Conservation (phyloP, 1,140 invertebrate species). For the silkworm (Bombyx mori) region ASM3026992v2 NC_085109.1:10921001-10921500, state of each 20-base stretch:
- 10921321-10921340: slow-evolving; percentile 8
- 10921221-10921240: slow-evolving; percentile 20
- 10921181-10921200: slow-evolving; percentile 40
- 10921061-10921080: no score
- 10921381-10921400: slow-evolving; percentile 39
- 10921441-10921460: slow-evolving; percentile 31
- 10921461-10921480: slow-evolving; percentile 39
- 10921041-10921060: no score
- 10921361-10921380: slow-evolving; percentile 50
- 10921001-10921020: no score
- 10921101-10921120: no score
- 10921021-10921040: no score
- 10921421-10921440: neutral
- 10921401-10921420: neutral
- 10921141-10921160: neutral
- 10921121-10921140: no score
- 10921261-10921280: slow-evolving; percentile 51
- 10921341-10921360: slow-evolving; percentile 56
- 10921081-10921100: no score
- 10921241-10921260: slow-evolving; percentile 56
- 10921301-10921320: no score
- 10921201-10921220: slow-evolving; percentile 23
- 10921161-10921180: slow-evolving; percentile 42
- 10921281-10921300: slow-evolving; percentile 30
- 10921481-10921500: slow-evolving; percentile 46